Conservation (phyloP, 2,113 vertebrate species). For the Leiothrix lutea region DNA sequence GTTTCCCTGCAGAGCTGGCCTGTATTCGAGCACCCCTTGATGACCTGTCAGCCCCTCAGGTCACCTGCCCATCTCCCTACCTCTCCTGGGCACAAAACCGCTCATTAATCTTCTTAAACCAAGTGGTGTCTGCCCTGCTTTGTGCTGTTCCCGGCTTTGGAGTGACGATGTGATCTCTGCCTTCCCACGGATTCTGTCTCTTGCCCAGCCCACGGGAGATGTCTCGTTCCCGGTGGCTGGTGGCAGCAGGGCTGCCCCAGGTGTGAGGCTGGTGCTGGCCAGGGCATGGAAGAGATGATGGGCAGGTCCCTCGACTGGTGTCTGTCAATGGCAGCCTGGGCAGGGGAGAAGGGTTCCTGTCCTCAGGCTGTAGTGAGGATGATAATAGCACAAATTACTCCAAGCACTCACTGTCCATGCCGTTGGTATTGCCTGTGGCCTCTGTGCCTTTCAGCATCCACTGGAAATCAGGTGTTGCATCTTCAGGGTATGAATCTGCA, state of each 20-base stretch:
- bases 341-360: not conserved
- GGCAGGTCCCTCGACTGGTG: fast-evolving
- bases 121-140: not conserved
- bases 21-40: fast-evolving
- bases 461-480: not conserved
- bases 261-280: fast-evolving
- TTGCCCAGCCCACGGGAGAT: fast-evolving
- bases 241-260: not conserved
- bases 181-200: fast-evolving
- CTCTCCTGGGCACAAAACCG: not conserved
- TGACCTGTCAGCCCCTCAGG: not conserved
- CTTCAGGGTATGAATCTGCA: fast-evolving
- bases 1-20: not conserved
- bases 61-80: not conserved
- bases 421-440: fast-evolving
- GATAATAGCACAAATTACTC: not conserved
- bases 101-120: not conserved
- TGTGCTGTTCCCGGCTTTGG: not conserved
- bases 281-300: not conserved
- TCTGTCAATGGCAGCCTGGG: not conserved
- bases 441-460: not conserved
- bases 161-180: fast-evolving
- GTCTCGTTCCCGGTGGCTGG: fast-evolving
- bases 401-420: not conserved
- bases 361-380: not conserved